phyloP scores from a whole-genome alignment of 2,888 invertebrate species.

The Acheta domesticus region DNA sequence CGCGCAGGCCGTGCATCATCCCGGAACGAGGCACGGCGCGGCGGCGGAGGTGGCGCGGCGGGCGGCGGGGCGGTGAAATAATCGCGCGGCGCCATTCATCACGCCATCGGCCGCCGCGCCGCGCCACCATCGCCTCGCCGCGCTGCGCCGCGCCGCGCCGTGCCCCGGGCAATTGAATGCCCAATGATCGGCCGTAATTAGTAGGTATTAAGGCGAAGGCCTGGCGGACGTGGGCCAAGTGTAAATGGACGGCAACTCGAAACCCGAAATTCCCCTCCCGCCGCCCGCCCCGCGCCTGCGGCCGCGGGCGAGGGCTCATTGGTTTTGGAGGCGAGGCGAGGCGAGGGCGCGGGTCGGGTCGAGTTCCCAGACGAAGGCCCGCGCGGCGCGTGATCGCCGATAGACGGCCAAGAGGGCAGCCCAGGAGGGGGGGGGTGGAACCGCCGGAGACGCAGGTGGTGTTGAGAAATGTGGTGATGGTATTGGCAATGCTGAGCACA shows the following conservation, averaged over 20 bases:
- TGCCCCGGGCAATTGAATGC: not conserved
- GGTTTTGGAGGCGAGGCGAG: too few relatives aligned
- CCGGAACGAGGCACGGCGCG: not conserved
- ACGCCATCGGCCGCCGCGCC: not conserved
- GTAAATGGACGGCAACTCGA: conserved; percentile 18
- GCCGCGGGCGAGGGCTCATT: not conserved
- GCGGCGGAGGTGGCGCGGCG: not conserved
- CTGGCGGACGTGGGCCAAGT: conserved; percentile 12
- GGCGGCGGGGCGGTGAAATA: not conserved
- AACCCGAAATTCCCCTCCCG: conserved; percentile 9
- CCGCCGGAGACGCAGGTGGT: too few relatives aligned
- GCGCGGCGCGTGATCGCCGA: too few relatives aligned
- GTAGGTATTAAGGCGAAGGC: conserved; percentile 5
- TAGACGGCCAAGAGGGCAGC: too few relatives aligned
- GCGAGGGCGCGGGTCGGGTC: too few relatives aligned
- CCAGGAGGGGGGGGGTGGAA: too few relatives aligned
- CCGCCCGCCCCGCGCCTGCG: not conserved
- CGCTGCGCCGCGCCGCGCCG: not conserved
- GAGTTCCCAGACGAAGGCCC: too few relatives aligned
- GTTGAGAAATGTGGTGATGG: too few relatives aligned
- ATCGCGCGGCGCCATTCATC: conserved; percentile 1
- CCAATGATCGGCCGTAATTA: conserved; percentile 18
- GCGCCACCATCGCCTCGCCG: not conserved
- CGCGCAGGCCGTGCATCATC: not conserved
- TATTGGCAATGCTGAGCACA: too few relatives aligned